phyloP scores from a whole-genome alignment of 2,888 invertebrate genomes.

The Leptinotarsa juncta region DNA sequence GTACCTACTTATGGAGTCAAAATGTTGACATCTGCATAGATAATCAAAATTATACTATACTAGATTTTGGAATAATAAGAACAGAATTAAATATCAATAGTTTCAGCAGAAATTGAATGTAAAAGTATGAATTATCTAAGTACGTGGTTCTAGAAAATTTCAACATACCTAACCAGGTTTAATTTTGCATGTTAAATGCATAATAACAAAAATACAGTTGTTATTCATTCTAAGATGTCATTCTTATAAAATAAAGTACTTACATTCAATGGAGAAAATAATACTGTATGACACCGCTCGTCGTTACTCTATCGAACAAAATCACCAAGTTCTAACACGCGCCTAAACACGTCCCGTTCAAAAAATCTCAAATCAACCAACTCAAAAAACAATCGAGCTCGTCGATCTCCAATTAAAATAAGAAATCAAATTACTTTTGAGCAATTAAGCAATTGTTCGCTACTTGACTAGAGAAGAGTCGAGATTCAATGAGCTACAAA shows the following conservation, averaged over 20 bases:
- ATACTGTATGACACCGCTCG: neutral
- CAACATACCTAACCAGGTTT: too few species aligned
- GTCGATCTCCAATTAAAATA: constrained; percentile 28
- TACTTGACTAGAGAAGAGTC: constrained; percentile 57
- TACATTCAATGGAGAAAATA: neutral
- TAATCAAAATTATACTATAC: too few species aligned
- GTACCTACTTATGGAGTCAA: too few species aligned
- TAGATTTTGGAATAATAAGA: too few species aligned
- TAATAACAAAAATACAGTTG: too few species aligned
- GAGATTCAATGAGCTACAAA: constrained; percentile 52
- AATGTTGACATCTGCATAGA: too few species aligned
- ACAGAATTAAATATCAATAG: too few species aligned
- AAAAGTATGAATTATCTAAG: too few species aligned
- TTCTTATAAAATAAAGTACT: neutral
- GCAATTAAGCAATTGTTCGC: constrained; percentile 58
- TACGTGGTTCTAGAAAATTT: too few species aligned
- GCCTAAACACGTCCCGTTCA: constrained; percentile 11
- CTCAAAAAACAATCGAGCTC: constrained; percentile 22
- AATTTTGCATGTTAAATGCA: too few species aligned
- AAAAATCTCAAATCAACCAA: constrained; percentile 13
- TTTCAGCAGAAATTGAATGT: too few species aligned
- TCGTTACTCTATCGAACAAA: neutral
- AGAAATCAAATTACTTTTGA: constrained; percentile 54
- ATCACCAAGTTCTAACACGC: neutral
- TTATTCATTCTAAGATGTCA: neutral